Conservation (phyloP, 92 coral and sea anemone genomes). For the Parazoanthus atlanticus region DNA sequence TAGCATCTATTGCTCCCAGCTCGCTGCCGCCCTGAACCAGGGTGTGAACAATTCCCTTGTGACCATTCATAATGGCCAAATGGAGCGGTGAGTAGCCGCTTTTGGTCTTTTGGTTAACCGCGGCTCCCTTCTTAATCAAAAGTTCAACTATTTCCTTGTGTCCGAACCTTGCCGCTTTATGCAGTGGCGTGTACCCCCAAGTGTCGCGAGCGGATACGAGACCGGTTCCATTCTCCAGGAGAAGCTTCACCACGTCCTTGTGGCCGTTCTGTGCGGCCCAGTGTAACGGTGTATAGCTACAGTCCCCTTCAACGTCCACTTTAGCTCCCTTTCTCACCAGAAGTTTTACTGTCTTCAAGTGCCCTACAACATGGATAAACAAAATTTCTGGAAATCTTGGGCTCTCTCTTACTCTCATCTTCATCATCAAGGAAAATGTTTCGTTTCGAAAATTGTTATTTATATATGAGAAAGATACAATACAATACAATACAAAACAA, state of each 20-base stretch:
- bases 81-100: constrained; percentile 2
- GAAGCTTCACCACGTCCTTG: constrained; percentile 45
- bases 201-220: neutral
- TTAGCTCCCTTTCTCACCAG: constrained; percentile 28
- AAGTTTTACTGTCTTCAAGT: constrained; percentile 11
- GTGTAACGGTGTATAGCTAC: constrained; percentile 58
- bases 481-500: too few relatives aligned
- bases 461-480: too few relatives aligned
- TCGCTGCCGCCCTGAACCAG: neutral
- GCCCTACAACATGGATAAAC: neutral
- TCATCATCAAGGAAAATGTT: too few relatives aligned
- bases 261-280: constrained; percentile 76
- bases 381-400: too few relatives aligned
- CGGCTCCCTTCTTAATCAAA: constrained; percentile 12
- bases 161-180: constrained; percentile 36
- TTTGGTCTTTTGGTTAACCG: neutral
- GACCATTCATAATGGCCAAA: constrained; percentile 20
- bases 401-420: too few relatives aligned
- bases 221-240: constrained; percentile 47
- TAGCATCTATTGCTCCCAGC: neutral
- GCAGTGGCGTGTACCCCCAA: constrained; percentile 36
- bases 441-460: too few relatives aligned
- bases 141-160: constrained; percentile 25
- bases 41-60: neutral
- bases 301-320: neutral